Base-by-base conservation (phyloP, 2,888 invertebrate genomes). In the Proisotoma minuta region DNA sequence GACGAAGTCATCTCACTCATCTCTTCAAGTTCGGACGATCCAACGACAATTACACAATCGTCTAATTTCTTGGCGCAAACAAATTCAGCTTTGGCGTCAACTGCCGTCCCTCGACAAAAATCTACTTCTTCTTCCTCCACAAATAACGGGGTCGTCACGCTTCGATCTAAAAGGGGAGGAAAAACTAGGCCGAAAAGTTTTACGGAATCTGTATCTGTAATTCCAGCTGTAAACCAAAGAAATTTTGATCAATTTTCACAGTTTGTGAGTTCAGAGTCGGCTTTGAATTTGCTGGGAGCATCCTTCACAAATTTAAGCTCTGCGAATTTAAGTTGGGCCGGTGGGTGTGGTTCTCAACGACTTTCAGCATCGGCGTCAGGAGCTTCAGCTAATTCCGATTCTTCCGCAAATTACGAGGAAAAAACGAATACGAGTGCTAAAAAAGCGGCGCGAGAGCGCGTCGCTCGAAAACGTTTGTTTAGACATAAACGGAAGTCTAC, bases 161-260 rank as follows among this genome's bases (percentile, higher is more conserved):
- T 50, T 5, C 59, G 71, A 56, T 53, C 63, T 8, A 20, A 56
- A 15, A 63, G 62, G 52, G 63, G 60, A 2, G 8, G 15, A 8
- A 73, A 73, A 24, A 71, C 66, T 62, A 53, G 73, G 26, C 73
- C 73, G 34, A 73, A 72, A 61, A 73, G 73, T 54, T 73, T 73
- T 56, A 72, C 73, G 10, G 73, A 72, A 51, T 64, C 69, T 2
- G 56, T 66, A n/a, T 57, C 59, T n/a, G 57, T 56, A 23, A 20
- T 52, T 1, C 12, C 26, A 15, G 18, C 57, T 10, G 40, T 5
- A 28, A 39, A 24, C 40, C 12, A 53, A 1, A 22, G 50, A 8
- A 22, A 20, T 18, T 50, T 34, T 34, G 34, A 8, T 34, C 34
- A 34, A 34, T n/a, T n/a, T n/a, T 34, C 34, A 8, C 34, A 34